These are phyloP conservation scores for Siderastrea radians DNA, from an alignment of 92 coral and sea anemone species.

Conservation along the genomic window DNA sequence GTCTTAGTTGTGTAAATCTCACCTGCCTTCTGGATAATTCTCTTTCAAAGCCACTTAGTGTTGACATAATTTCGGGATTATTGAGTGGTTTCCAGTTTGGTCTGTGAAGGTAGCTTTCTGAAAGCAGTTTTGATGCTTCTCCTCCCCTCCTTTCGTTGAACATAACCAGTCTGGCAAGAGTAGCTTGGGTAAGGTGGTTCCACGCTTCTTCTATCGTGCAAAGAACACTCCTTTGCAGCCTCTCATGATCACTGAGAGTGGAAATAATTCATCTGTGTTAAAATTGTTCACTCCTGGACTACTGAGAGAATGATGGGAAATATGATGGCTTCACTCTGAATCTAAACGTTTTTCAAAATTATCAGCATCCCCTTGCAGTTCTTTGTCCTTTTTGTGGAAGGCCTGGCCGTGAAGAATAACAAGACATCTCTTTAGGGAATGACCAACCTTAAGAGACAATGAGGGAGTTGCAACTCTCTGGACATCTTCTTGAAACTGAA, in stretches of 20 bases:
- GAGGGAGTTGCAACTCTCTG: conserved; percentile 60
- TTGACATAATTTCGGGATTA: not conserved
- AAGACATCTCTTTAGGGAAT: conserved; percentile 56
- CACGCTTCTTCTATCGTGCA: conserved; percentile 27
- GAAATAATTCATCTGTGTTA: conserved; percentile 53
- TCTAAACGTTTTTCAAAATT: conserved; percentile 52
- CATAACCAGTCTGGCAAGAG: conserved; percentile 36
- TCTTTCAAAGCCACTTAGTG: conserved; percentile 13
- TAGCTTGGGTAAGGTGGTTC: conserved; percentile 22
- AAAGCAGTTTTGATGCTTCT: conserved; percentile 52
- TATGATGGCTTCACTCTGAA: conserved; percentile 56
- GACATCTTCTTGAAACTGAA: conserved; percentile 31
- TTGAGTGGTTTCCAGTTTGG: conserved; percentile 38
- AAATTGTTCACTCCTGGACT: conserved; percentile 8
- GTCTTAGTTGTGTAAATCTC: not conserved
- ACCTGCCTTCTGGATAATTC: conserved; percentile 9
- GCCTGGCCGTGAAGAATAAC: conserved; percentile 47
- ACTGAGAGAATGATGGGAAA: conserved; percentile 63
- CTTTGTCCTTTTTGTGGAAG: conserved; percentile 37
- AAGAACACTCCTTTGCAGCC: conserved; percentile 39
- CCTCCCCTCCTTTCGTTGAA: conserved; percentile 66
- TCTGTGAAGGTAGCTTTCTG: conserved; percentile 6
- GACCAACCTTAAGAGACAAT: conserved; percentile 54
- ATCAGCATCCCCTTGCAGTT: conserved; percentile 27
- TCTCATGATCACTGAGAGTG: conserved; percentile 50